phyloP scores from a whole-genome alignment of 2,797 vertebrate species.

The Xerus rutilus region DNA sequence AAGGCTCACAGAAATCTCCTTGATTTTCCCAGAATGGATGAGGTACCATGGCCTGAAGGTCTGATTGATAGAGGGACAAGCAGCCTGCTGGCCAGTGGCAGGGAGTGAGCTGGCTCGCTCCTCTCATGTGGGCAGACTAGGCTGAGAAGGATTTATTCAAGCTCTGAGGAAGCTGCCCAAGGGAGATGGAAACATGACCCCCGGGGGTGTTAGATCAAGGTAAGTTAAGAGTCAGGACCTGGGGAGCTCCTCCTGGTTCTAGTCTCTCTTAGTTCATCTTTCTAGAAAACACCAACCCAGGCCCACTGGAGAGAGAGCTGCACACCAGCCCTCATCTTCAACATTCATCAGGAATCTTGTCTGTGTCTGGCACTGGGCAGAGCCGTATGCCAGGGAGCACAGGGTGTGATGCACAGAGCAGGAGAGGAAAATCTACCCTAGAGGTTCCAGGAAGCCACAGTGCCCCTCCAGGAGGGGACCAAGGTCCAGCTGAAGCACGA shows the following conservation, averaged over 20 bases:
- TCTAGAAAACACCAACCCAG: background rate
- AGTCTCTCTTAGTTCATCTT: background rate
- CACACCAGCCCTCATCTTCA: too few species aligned
- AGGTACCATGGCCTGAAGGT: background rate
- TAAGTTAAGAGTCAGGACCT: background rate
- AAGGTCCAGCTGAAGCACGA: background rate
- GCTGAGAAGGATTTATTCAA: background rate
- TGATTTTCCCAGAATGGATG: background rate
- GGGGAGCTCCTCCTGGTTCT: background rate
- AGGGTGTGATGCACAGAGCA: fast-evolving
- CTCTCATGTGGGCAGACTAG: background rate
- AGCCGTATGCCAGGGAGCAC: fast-evolving
- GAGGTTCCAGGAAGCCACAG: background rate
- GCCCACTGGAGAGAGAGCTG: background rate
- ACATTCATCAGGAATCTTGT: background rate
- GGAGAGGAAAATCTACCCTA: background rate
- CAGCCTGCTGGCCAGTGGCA: background rate
- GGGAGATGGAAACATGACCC: background rate
- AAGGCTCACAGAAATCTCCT: background rate
- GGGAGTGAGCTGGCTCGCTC: background rate
- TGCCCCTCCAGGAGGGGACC: background rate
- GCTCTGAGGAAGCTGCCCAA: background rate
- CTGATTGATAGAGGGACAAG: background rate
- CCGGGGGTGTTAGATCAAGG: background rate
- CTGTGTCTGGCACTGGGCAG: background rate